These are phyloP conservation scores for Clarias gariepinus DNA, from an alignment of 2,113 vertebrate species.

Conservation along the genomic window DNA sequence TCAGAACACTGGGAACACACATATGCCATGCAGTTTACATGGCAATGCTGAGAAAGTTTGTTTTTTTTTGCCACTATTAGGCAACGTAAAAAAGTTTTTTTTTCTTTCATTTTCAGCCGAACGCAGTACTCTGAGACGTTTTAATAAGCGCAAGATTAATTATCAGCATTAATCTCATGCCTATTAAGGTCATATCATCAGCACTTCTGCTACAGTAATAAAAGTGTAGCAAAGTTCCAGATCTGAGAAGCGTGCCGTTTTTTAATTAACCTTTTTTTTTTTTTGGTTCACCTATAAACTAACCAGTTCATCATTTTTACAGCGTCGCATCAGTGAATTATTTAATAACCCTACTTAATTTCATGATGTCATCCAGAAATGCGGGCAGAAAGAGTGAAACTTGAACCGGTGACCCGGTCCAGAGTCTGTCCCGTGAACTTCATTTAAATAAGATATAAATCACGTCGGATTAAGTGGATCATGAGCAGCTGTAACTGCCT, in stretches of 20 bases:
- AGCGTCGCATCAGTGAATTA: conserved; percentile 34
- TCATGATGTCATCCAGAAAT: conserved; percentile 25
- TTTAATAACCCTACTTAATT: conserved; percentile 41
- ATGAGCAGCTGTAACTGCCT: neutral
- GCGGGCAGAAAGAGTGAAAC: conserved; percentile 13
- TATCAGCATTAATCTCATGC: conserved; percentile 9
- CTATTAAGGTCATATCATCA: conserved; percentile 16
- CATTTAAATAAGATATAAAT: conserved; percentile 44
- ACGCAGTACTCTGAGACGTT: neutral
- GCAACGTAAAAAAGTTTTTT: neutral
- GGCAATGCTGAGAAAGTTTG: no score
- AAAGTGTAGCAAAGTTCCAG: conserved; percentile 8
- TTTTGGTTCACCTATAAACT: conserved; percentile 22
- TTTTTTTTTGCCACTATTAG: neutral
- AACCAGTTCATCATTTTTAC: conserved; percentile 38
- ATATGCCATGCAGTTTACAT: neutral
- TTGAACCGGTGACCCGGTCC: conserved; percentile 12
- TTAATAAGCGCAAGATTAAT: conserved; percentile 43
- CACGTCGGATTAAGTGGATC: conserved; percentile 24
- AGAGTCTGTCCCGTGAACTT: conserved; percentile 27
- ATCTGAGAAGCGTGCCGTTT: neutral
- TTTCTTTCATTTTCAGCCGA: neutral
- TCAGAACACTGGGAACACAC: conserved; percentile 81
- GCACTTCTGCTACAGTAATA: conserved; percentile 18
- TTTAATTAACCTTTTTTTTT: conserved; percentile 41